A percentile compares a stretch with the other conserved stretches of the same genome.
Evolutionary conservation across 1,140 invertebrate species (phyloP).

Genomic region (Lepidurus arcticus): DNA sequence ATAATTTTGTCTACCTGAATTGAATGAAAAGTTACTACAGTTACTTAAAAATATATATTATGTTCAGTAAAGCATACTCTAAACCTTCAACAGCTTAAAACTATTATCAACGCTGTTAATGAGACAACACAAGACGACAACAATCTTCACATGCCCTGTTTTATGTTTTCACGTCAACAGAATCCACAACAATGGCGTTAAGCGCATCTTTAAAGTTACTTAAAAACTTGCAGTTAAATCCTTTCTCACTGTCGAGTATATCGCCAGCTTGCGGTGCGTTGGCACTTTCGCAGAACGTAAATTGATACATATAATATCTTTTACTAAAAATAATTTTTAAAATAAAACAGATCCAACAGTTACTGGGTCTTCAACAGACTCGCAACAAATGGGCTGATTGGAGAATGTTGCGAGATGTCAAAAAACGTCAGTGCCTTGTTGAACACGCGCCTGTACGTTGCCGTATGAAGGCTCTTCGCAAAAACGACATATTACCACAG

Average conservation of each 20-base stretch:
- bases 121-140: too few relatives aligned
- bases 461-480: conserved; percentile 67
- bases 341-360: background rate
- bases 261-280: background rate
- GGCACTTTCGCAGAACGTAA: background rate
- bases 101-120: too few relatives aligned
- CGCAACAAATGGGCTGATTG: conserved; percentile 57
- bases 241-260: background rate
- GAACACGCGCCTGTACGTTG: conserved; percentile 65
- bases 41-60: too few relatives aligned
- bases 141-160: too few relatives aligned
- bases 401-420: conserved; percentile 74
- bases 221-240: background rate
- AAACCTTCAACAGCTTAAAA: too few relatives aligned
- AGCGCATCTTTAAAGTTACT: background rate
- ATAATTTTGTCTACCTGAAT: background rate
- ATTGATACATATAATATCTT: background rate
- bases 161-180: background rate
- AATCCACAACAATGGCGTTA: background rate
- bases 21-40: background rate
- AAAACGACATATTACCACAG: conserved; percentile 70
- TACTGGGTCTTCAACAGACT: conserved; percentile 29
- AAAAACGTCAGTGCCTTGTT: conserved; percentile 62
- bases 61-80: too few relatives aligned
- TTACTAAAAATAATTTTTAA: background rate